phyloP scores from a whole-genome alignment of 1,140 invertebrate species.

The Drosophila santomea region DNA sequence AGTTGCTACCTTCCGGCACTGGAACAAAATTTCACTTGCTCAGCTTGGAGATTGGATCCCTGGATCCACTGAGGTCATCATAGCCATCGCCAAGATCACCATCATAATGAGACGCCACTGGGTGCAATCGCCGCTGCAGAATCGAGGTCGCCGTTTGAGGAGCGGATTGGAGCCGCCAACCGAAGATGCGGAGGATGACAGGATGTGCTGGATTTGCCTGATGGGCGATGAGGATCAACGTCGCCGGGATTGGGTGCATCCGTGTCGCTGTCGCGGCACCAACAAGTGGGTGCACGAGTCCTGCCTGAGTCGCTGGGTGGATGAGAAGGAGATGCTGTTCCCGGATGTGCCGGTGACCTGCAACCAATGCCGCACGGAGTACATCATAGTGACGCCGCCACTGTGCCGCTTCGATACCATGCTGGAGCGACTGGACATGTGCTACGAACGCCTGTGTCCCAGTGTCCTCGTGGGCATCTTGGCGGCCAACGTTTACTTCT shows the following conservation, averaged over 20 bases:
- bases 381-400: slow-evolving; percentile 60
- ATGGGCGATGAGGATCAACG: slow-evolving; percentile 46
- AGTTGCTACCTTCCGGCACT: background rate
- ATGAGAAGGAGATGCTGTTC: slow-evolving; percentile 48
- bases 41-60: background rate
- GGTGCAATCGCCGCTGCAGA: background rate
- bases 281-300: slow-evolving; percentile 71
- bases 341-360: slow-evolving; percentile 45
- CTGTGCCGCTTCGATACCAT: slow-evolving; percentile 45
- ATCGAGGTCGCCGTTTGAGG: background rate
- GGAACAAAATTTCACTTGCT: slow-evolving; percentile 2
- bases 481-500: slow-evolving; percentile 56
- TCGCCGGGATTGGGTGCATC: slow-evolving; percentile 56
- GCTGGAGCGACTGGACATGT: slow-evolving; percentile 40
- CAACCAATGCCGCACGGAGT: slow-evolving; percentile 61
- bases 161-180: background rate
- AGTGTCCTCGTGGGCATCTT: slow-evolving; percentile 56
- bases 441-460: slow-evolving; percentile 50
- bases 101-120: background rate
- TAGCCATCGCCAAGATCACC: background rate
- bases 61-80: background rate
- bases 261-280: slow-evolving; percentile 67
- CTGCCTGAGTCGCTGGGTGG: slow-evolving; percentile 67
- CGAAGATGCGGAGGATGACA: slow-evolving; percentile 18
- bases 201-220: slow-evolving; percentile 69